Conservation (phyloP, 2,888 invertebrate genomes). For the Dysmachus trigonus region DNA sequence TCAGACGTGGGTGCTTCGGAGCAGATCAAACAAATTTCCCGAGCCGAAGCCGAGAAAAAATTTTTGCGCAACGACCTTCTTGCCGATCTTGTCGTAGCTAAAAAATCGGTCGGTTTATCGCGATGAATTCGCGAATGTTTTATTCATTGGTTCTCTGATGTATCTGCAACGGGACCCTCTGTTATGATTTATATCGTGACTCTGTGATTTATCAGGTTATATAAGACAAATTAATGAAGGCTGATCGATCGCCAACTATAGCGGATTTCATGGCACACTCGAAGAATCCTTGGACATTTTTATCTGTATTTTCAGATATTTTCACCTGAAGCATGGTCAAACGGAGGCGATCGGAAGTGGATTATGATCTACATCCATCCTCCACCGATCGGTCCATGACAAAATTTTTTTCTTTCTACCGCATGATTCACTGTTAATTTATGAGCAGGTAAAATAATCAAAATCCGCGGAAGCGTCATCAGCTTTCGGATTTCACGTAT, state of each 20-base stretch:
- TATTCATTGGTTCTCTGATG: slow-evolving; percentile 4
- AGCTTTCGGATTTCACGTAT: neutral
- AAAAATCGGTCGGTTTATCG: neutral
- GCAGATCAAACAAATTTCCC: slow-evolving; percentile 26
- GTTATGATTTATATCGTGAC: slow-evolving; percentile 20
- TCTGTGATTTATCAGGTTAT: slow-evolving; percentile 21
- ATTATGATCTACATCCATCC: neutral
- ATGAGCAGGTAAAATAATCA: neutral
- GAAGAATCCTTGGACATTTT: slow-evolving; percentile 2
- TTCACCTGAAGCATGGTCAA: neutral
- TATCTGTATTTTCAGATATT: neutral
- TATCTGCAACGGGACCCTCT: slow-evolving; percentile 10
- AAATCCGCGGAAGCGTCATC: neutral
- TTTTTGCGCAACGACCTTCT: neutral
- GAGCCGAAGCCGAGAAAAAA: neutral
- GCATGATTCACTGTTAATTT: slow-evolving; percentile 3
- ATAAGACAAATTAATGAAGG: slow-evolving; percentile 28
- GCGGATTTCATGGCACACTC: slow-evolving; percentile 8
- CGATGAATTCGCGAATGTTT: slow-evolving; percentile 22
- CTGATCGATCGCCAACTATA: neutral
- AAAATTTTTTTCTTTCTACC: neutral
- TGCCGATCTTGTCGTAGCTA: neutral
- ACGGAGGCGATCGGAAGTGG: neutral
- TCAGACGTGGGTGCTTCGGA: neutral
- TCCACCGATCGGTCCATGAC: neutral